A percentile compares a stretch with the other conserved stretches of the same genome.
phyloP scores from a whole-genome alignment of 2,888 invertebrate genomes.

The Allophyes oxyacanthae region DNA sequence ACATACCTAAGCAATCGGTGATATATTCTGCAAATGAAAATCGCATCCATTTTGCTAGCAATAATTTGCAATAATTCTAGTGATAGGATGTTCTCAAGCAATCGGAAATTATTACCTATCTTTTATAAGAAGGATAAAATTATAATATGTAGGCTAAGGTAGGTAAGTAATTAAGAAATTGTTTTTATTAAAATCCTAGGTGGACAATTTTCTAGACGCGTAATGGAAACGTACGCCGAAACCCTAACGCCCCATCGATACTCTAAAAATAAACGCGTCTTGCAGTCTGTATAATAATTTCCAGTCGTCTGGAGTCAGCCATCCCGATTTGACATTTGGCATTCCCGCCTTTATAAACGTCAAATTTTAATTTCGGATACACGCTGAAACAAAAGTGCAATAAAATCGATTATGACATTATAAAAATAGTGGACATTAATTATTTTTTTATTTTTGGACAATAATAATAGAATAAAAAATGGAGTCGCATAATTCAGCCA shows the following conservation, averaged over 20 bases:
- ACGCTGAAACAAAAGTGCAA: conserved; percentile 20
- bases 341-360: conserved; percentile 63
- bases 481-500: conserved; percentile 52
- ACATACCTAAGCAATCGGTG: too few species aligned
- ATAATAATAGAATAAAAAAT: too few species aligned
- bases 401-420: conserved; percentile 25
- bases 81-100: too few species aligned
- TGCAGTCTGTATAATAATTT: conserved; percentile 68
- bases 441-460: too few species aligned
- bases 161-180: too few species aligned
- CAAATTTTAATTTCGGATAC: conserved; percentile 38
- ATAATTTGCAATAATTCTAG: too few species aligned
- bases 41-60: too few species aligned
- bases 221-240: conserved; percentile 46
- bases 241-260: conserved; percentile 68
- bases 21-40: too few species aligned
- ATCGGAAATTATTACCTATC: too few species aligned
- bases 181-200: too few species aligned
- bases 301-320: conserved; percentile 73
- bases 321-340: conserved; percentile 59
- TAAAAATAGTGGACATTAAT: conserved; percentile 19
- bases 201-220: conserved; percentile 18
- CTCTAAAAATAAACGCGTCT: conserved; percentile 71
- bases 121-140: too few species aligned
- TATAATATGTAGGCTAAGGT: too few species aligned